A percentile compares a stretch with the other conserved stretches of the same genome.
These are phyloP conservation scores for Sphinx pinastri DNA, from an alignment of 2,888 invertebrate species.

Conservation along the genomic window DNA sequence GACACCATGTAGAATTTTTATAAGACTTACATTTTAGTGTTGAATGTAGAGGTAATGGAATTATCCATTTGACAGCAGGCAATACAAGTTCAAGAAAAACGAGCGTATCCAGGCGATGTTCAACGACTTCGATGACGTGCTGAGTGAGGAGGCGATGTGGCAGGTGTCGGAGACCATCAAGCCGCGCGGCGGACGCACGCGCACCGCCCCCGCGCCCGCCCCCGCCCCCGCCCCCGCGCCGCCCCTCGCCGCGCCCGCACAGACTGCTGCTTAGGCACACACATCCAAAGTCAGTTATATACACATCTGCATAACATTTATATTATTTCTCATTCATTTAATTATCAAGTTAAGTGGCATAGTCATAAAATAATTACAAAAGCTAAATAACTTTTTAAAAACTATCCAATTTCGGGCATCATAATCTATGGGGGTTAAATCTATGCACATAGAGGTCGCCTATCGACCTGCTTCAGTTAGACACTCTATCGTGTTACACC, in stretches of 20 bases:
- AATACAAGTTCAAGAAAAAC: slow-evolving; percentile 96
- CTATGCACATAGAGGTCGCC: too few relatives aligned
- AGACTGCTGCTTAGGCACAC: slow-evolving; percentile 47
- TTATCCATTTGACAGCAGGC: slow-evolving; percentile 80
- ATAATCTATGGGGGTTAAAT: too few relatives aligned
- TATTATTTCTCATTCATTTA: slow-evolving; percentile 17
- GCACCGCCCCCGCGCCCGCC: slow-evolving; percentile 40
- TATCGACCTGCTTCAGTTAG: too few relatives aligned
- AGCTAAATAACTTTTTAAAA: too few relatives aligned
- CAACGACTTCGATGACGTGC: slow-evolving; percentile 97
- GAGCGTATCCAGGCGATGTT: slow-evolving; percentile 97
- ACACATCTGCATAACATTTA: slow-evolving; percentile 25
- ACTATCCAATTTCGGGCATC: too few relatives aligned
- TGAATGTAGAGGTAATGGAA: background rate
- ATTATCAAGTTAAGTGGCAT: too few relatives aligned
- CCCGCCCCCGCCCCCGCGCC: slow-evolving; percentile 32
- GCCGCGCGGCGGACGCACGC: slow-evolving; percentile 88
- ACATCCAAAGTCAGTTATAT: slow-evolving; percentile 8
- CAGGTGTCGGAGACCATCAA: slow-evolving; percentile 98
- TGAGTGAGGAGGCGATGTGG: slow-evolving; percentile 99
- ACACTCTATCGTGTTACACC: too few relatives aligned
- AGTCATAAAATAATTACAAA: too few relatives aligned
- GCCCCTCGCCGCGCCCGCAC: slow-evolving; percentile 38
- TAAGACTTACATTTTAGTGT: background rate
- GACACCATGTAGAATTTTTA: too few relatives aligned